These are phyloP conservation scores for Drosophila hamatofila DNA, from an alignment of 2,888 invertebrate species.

Conservation along the genomic window DNA sequence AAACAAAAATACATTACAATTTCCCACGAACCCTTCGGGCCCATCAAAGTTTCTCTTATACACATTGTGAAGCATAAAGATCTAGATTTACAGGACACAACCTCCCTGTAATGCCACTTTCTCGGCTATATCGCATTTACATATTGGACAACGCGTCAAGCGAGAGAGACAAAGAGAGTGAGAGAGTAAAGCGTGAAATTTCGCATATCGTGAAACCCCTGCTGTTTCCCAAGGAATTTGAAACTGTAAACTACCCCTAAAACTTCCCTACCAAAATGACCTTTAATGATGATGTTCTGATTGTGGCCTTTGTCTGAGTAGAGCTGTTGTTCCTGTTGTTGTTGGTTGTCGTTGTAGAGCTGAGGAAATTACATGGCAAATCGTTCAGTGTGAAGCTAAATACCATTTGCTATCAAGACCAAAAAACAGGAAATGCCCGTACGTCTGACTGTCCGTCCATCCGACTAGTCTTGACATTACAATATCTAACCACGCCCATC, in stretches of 20 bases:
- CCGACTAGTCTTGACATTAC: constrained; percentile 9
- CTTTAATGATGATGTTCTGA: constrained; percentile 61
- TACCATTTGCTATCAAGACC: constrained; percentile 16
- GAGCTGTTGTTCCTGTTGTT: constrained; percentile 4
- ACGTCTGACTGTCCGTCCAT: constrained; percentile 7
- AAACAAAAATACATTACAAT: constrained; percentile 36
- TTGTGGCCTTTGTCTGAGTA: constrained; percentile 32
- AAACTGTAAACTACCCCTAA: constrained; percentile 54
- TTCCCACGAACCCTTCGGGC: constrained; percentile 62
- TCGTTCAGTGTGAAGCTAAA: constrained; percentile 25
- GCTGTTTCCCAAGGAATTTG: constrained; percentile 39
- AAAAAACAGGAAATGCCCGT: constrained; percentile 34
- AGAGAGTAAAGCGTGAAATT: constrained; percentile 25
- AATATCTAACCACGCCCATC: constrained; percentile 39
- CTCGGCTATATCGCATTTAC: constrained; percentile 51
- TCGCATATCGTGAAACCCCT: constrained; percentile 9
- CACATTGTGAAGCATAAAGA: constrained; percentile 52
- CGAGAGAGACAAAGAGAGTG: constrained; percentile 4
- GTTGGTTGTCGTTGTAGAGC: constrained; percentile 14
- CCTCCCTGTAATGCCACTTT: constrained; percentile 47
- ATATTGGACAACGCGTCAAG: constrained; percentile 27
- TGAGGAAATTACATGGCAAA: constrained; percentile 57
- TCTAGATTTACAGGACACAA: constrained; percentile 53
- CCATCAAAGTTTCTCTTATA: constrained; percentile 22
- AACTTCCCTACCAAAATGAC: constrained; percentile 57